phyloP scores from a whole-genome alignment of 2,888 invertebrate species.

The Clistopyga incitator region DNA sequence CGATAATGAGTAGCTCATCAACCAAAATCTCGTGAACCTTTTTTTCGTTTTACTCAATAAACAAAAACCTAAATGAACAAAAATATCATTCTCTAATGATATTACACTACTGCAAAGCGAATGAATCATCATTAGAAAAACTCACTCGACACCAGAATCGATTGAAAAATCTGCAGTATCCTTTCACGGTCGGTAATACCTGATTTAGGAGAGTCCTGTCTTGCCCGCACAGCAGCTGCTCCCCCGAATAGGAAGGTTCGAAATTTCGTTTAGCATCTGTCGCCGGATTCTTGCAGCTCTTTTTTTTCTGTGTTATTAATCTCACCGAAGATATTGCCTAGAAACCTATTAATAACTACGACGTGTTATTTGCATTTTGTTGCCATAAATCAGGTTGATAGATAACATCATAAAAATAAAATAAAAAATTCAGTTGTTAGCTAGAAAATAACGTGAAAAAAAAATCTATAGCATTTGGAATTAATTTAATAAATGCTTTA shows the following conservation, averaged over 20 bases:
- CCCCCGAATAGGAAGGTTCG: constrained; percentile 69
- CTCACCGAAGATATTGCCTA: constrained; percentile 24
- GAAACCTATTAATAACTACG: constrained; percentile 20
- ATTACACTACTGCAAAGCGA: neutral
- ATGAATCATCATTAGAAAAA: neutral
- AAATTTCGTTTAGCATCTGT: constrained; percentile 78
- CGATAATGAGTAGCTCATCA: no score
- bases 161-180: constrained; percentile 42
- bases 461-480: neutral
- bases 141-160: constrained; percentile 34
- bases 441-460: neutral
- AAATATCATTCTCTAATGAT: neutral
- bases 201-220: constrained; percentile 79
- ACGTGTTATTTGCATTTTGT: constrained; percentile 30
- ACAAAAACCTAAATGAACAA: no score
- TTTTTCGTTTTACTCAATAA: no score
- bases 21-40: no score
- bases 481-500: neutral
- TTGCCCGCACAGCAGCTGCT: constrained; percentile 79
- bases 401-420: neutral
- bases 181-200: constrained; percentile 77
- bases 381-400: constrained; percentile 22
- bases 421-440: neutral
- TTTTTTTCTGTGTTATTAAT: constrained; percentile 51
- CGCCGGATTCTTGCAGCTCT: constrained; percentile 73